Conservation (phyloP, 2,888 invertebrate species). For the Cheilosia vulpina region DNA sequence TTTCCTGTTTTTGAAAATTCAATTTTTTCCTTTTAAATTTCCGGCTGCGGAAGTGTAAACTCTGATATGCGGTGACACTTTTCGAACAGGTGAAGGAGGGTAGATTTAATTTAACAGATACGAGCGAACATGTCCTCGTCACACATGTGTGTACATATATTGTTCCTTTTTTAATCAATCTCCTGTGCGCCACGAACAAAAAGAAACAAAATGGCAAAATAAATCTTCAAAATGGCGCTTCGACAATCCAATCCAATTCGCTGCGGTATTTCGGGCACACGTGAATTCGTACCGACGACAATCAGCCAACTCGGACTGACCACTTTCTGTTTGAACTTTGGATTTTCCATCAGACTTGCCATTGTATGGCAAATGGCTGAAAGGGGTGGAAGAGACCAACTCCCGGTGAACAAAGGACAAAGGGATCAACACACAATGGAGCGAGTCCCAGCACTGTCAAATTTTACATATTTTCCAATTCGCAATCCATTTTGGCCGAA, state of each 20-base stretch:
- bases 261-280: slow-evolving; percentile 4
- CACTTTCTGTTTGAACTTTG: slow-evolving; percentile 75
- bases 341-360: slow-evolving; percentile 74
- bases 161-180: slow-evolving; percentile 73
- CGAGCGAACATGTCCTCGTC: slow-evolving; percentile 45
- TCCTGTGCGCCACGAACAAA: slow-evolving; percentile 8
- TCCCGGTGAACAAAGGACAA: slow-evolving; percentile 66
- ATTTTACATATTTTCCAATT: slow-evolving; percentile 73
- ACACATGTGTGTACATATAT: slow-evolving; percentile 31
- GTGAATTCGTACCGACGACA: not conserved
- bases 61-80: slow-evolving; percentile 72
- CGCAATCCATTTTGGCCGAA: slow-evolving; percentile 66
- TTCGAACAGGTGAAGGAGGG: slow-evolving; percentile 69
- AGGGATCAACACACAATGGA: slow-evolving; percentile 73
- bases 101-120: slow-evolving; percentile 66
- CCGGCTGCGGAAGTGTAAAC: slow-evolving; percentile 71
- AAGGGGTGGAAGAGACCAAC: slow-evolving; percentile 63
- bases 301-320: slow-evolving; percentile 52
- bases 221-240: slow-evolving; percentile 73
- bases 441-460: slow-evolving; percentile 67
- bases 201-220: slow-evolving; percentile 19
- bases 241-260: slow-evolving; percentile 68
- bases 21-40: slow-evolving; percentile 57
- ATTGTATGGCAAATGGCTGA: slow-evolving; percentile 54
- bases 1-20: slow-evolving; percentile 34